Evolutionary conservation across 1,140 invertebrate species (phyloP).

Genomic region (Drosophila cardini): DNA sequence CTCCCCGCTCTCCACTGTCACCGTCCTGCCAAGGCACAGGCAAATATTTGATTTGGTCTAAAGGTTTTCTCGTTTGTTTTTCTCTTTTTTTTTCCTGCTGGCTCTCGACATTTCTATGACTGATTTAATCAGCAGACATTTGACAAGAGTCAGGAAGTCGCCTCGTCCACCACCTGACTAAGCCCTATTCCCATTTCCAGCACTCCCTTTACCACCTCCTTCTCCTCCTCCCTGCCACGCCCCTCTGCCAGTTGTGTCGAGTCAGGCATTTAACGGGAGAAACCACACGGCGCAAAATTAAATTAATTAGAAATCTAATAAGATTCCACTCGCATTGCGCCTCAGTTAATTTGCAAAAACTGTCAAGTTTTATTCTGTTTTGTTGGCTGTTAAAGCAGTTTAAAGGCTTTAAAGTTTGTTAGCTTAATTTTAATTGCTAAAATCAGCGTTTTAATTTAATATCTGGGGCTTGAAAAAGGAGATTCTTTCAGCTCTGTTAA

Average conservation of each 20-base stretch:
- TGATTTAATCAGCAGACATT: conserved; percentile 83
- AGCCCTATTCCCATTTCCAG: conserved; percentile 6
- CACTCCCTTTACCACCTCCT: background rate
- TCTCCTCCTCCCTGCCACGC: background rate
- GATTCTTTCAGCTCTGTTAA: background rate
- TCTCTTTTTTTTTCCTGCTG: conserved; percentile 36
- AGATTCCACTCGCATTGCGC: conserved; percentile 76
- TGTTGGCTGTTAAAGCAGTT: conserved; percentile 32
- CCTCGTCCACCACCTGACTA: conserved; percentile 49
- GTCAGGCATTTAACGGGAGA: conserved; percentile 51
- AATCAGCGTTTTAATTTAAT: conserved; percentile 9
- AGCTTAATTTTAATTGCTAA: conserved; percentile 35
- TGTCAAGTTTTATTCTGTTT: conserved; percentile 46
- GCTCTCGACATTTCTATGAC: conserved; percentile 77
- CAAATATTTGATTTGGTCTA: conserved; percentile 83
- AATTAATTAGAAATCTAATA: conserved; percentile 83
- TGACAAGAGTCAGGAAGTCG: conserved; percentile 83
- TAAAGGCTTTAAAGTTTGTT: conserved; percentile 19
- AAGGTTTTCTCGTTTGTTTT: conserved; percentile 60
- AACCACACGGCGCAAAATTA: conserved; percentile 72
- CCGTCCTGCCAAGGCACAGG: conserved; percentile 61
- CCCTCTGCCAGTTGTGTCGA: conserved; percentile 62
- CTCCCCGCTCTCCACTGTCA: conserved; percentile 11
- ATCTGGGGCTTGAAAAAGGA: background rate
- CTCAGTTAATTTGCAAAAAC: conserved; percentile 73